phyloP scores from a whole-genome alignment of 2,888 invertebrate species.

The Orthosia gracilis region DNA sequence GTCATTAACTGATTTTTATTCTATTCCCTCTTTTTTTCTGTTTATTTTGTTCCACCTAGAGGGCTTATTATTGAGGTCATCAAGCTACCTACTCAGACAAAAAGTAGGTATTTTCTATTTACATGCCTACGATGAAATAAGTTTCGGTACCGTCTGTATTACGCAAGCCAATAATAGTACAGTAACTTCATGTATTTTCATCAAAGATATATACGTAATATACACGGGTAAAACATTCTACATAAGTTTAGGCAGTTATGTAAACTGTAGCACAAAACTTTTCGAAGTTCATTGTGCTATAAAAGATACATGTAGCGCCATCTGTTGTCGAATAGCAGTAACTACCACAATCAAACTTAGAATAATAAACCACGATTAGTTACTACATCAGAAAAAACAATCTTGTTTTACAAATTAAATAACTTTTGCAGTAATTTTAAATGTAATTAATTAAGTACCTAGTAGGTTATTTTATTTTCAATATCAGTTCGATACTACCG shows the following conservation, averaged over 20 bases:
- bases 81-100: neutral
- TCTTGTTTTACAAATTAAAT: too few species aligned
- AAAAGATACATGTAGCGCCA: constrained; percentile 53
- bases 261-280: constrained; percentile 46
- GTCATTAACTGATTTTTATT: constrained; percentile 90
- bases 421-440: too few species aligned
- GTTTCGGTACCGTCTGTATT: constrained; percentile 15
- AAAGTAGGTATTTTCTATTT: neutral
- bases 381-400: neutral
- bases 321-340: constrained; percentile 67
- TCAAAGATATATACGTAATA: constrained; percentile 23
- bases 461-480: neutral
- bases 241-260: constrained; percentile 34
- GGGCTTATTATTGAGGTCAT: constrained; percentile 5
- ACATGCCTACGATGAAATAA: neutral
- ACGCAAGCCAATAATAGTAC: constrained; percentile 26
- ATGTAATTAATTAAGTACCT: too few species aligned
- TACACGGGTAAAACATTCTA: constrained; percentile 3
- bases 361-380: too few species aligned
- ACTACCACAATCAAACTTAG: neutral
- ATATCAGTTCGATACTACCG: neutral
- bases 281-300: neutral
- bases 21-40: constrained; percentile 70
- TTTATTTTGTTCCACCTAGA: constrained; percentile 31
- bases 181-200: constrained; percentile 23